Percentiles rank a stretch among this genome's conserved stretches.
phyloP scores from a whole-genome alignment of 2,888 invertebrate species.

The Pyrgus malvae region DNA sequence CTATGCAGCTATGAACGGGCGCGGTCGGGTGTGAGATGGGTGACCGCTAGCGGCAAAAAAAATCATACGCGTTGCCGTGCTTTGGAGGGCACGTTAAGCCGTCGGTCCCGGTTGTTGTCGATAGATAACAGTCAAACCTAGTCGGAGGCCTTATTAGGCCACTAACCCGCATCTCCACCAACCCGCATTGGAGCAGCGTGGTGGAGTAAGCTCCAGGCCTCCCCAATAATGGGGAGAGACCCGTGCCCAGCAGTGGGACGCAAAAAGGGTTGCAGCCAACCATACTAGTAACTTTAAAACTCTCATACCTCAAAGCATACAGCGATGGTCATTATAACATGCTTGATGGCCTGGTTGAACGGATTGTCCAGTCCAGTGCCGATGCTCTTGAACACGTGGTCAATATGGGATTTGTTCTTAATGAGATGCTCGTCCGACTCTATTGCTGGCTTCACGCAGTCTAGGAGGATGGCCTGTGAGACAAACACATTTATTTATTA shows the following conservation, averaged over 20 bases:
- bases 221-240: no score
- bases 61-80: no score
- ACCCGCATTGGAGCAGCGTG: no score
- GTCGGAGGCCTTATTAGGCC: no score
- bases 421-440: slow-evolving; percentile 68
- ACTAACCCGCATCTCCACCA: no score
- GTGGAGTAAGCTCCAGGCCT: no score
- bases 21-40: no score
- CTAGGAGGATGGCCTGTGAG: slow-evolving; percentile 82
- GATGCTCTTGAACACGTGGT: slow-evolving; percentile 61
- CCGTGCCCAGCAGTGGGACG: neutral
- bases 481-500: neutral
- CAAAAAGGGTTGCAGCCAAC: neutral
- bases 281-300: neutral
- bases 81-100: no score
- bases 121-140: no score
- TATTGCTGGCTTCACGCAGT: slow-evolving; percentile 85
- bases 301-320: slow-evolving; percentile 83
- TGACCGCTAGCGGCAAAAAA: no score
- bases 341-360: slow-evolving; percentile 74
- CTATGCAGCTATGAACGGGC: no score
- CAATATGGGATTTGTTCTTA: slow-evolving; percentile 59
- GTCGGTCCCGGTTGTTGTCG: no score
- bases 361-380: slow-evolving; percentile 74
- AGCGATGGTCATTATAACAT: slow-evolving; percentile 81